phyloP scores from a whole-genome alignment of 2,113 vertebrate genomes.

The Polypterus senegalus region DNA sequence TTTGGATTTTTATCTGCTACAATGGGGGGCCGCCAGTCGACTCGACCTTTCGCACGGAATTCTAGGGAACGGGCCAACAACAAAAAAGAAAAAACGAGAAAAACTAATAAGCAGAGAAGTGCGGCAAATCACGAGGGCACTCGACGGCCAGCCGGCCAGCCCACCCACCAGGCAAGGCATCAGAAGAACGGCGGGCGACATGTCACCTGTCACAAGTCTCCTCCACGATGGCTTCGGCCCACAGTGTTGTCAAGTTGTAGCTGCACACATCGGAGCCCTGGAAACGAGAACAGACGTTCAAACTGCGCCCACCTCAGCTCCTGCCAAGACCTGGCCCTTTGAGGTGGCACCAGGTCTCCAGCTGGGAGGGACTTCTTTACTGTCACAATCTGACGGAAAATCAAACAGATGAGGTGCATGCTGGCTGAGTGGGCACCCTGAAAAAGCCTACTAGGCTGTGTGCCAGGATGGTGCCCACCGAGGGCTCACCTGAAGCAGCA shows the following conservation, averaged over 20 bases:
- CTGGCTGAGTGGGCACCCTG: not conserved
- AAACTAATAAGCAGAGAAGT: not conserved
- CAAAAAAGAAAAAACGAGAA: not conserved
- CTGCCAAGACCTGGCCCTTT: too few species aligned
- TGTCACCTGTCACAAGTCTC: conserved; percentile 2
- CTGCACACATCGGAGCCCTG: conserved; percentile 8
- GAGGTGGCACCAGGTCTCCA: too few species aligned
- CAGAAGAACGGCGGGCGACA: not conserved
- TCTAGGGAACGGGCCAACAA: not conserved
- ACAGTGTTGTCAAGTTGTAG: conserved; percentile 6
- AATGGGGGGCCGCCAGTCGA: too few species aligned
- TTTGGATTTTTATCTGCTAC: too few species aligned
- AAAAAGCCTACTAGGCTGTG: not conserved
- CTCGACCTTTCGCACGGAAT: too few species aligned
- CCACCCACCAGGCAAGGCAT: not conserved
- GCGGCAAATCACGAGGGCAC: not conserved
- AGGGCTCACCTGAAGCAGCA: conserved; percentile 45
- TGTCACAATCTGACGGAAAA: not conserved
- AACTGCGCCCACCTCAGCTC: too few species aligned
- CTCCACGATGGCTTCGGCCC: not conserved
- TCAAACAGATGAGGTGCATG: not conserved
- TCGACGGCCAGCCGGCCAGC: not conserved
- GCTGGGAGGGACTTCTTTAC: not conserved
- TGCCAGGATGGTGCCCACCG: not conserved
- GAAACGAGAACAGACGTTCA: not conserved